Percentiles rank a stretch among this genome's conserved stretches.
These are phyloP conservation scores for Drosophila flavopinicola DNA, from an alignment of 2,888 invertebrate genomes.

Conservation along the genomic window DNA sequence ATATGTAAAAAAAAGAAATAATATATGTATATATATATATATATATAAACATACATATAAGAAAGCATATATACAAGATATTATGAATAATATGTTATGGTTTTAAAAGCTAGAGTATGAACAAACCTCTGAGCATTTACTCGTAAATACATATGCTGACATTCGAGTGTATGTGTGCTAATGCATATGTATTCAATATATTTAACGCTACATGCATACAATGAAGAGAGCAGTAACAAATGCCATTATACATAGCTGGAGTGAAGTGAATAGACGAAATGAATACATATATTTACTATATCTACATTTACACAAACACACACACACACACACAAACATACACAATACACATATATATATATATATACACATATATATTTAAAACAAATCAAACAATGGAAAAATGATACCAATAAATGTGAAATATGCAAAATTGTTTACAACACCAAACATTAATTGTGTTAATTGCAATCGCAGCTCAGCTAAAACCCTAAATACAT, in stretches of 20 bases:
- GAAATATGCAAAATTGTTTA: conserved; percentile 74
- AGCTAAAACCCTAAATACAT: no score
- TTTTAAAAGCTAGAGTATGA: conserved; percentile 15
- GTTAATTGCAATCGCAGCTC: not conserved
- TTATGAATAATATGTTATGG: conserved; percentile 29
- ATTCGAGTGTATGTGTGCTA: not conserved
- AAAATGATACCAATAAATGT: conserved; percentile 56
- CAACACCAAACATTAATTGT: conserved; percentile 43
- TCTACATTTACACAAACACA: not conserved
- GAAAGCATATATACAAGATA: conserved; percentile 24
- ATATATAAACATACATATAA: conserved; percentile 24
- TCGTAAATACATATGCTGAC: conserved; percentile 21
- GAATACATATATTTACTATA: conserved; percentile 9
- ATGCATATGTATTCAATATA: not conserved
- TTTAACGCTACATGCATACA: conserved; percentile 16
- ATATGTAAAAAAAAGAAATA: conserved; percentile 13
- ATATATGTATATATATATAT: conserved; percentile 21
- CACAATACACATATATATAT: conserved; percentile 16
- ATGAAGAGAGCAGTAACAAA: conserved; percentile 8
- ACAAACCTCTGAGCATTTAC: conserved; percentile 12
- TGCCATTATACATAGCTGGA: conserved; percentile 22
- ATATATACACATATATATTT: conserved; percentile 39
- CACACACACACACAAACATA: not conserved
- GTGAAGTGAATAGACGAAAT: conserved; percentile 13
- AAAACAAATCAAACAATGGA: conserved; percentile 10